These are phyloP conservation scores for Drosophila guanche DNA, from an alignment of 1,140 invertebrate genomes.

Conservation along the genomic window DNA sequence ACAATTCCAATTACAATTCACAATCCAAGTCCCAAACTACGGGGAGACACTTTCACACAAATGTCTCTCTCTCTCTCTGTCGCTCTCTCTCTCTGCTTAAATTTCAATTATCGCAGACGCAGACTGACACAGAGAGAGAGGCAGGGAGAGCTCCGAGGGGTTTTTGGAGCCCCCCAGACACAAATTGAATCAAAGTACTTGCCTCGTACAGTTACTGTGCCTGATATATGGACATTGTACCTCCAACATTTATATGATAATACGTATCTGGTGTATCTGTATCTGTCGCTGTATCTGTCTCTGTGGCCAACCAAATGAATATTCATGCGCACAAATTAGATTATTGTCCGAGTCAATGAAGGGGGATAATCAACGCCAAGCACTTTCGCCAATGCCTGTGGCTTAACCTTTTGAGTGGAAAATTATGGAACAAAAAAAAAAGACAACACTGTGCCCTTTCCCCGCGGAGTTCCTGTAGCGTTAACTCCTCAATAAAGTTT, in stretches of 20 bases:
- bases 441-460: neutral
- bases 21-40: conserved; percentile 30
- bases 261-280: conserved; percentile 7
- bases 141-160: neutral
- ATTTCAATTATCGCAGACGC: conserved; percentile 54
- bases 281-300: conserved; percentile 25
- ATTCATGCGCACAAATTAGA: conserved; percentile 64
- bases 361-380: conserved; percentile 23
- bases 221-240: conserved; percentile 48
- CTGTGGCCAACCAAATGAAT: conserved; percentile 44
- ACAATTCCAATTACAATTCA: conserved; percentile 67
- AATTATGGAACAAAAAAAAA: neutral
- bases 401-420: neutral
- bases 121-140: conserved; percentile 3
- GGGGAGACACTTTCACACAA: conserved; percentile 44
- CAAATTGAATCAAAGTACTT: conserved; percentile 69
- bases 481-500: neutral
- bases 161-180: conserved; percentile 44
- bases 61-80: neutral
- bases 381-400: conserved; percentile 6
- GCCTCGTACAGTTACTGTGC: conserved; percentile 7
- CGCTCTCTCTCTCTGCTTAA: conserved; percentile 39
- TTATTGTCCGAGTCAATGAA: conserved; percentile 57
- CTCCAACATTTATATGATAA: conserved; percentile 38
- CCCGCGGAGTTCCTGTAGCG: too few relatives aligned